Evolutionary conservation across 2,888 invertebrate genomes (phyloP), one percentile per base, ranked within the genome.

Genomic region (Oeneis ivallda): DNA sequence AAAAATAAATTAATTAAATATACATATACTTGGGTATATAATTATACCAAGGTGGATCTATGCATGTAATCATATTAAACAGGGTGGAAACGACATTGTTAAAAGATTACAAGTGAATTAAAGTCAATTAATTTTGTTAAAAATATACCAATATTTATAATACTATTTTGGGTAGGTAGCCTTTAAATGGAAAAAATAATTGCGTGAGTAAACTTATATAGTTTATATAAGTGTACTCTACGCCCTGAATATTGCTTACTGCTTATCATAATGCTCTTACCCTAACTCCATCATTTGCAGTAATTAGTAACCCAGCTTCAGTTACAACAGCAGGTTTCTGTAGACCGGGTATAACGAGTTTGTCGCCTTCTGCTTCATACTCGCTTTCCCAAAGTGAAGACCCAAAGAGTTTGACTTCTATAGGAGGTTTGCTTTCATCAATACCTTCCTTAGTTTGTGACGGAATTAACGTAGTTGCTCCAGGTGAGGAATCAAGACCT

Each of bases 401-500:
- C 0, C 97, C 97, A 81, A 95, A 99, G 50, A 99, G 88, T 56
- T 89, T 90, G 66, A 80, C 77, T 73, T 91, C 87, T 26, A 89
- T 68, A n/a, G 79, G 79, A 1, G 78, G 83, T 26, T 76, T 78
- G 32, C 81, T 83, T 32, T 89, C 85, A 0, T 79, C 79, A 3
- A 86, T 77, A 7, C 89, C 79, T 0, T 92, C 92, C 58, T 80
- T 86, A 19, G 81, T 84, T 69, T 89, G 87, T 47, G 84, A 79
- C 67, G 82, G 80, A 60, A 92, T 85, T 70, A 85, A 84, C 0
- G 95, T 93, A 86, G 96, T 95, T 0, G 99, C 98, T 0, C 99
- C 99, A 0, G 99, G 99, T 0, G 98, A 97, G 3, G 98, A 98
- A 83, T 99, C 99, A 77, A 98, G 92, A 0, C 97, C 98, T 19